These are phyloP conservation scores for Orchestia grillus DNA, from an alignment of 1,140 invertebrate species.

Conservation along the genomic window DNA sequence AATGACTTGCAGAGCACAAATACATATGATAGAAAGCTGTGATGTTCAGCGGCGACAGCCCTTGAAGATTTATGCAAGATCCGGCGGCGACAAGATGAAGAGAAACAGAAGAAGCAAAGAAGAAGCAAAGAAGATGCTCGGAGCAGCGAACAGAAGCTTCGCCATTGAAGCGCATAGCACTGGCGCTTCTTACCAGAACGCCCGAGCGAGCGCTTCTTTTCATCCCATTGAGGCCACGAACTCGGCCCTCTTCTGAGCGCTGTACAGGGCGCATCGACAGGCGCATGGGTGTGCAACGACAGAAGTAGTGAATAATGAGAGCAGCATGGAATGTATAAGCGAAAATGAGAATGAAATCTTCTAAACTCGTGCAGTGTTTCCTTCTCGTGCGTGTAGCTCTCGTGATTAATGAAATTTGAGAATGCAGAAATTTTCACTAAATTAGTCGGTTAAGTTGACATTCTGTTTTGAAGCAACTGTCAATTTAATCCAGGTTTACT, in stretches of 20 bases:
- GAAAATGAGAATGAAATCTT: not conserved
- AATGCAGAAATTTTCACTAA: not conserved
- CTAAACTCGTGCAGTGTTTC: not conserved
- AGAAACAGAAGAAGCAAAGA: not conserved
- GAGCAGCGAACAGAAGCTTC: not conserved
- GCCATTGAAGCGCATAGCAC: constrained; percentile 35
- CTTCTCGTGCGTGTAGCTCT: not conserved
- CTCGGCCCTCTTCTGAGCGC: not conserved
- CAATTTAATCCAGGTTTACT: not conserved
- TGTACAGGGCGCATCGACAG: not conserved
- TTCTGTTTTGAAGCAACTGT: not conserved
- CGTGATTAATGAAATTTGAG: not conserved
- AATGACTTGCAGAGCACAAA: not conserved
- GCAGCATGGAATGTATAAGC: not conserved
- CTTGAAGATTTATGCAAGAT: not conserved
- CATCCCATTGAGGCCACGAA: constrained; percentile 11
- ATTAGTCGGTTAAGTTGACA: not conserved
- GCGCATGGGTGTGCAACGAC: not conserved
- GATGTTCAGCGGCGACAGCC: not conserved
- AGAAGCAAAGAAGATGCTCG: not conserved
- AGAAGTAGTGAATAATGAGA: not conserved
- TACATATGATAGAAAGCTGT: not conserved
- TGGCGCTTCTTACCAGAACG: constrained; percentile 29
- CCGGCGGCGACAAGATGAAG: not conserved
- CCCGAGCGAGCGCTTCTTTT: constrained; percentile 15